Evolutionary conservation across 2,888 invertebrate species (phyloP).

Genomic region (Chesias legatella): DNA sequence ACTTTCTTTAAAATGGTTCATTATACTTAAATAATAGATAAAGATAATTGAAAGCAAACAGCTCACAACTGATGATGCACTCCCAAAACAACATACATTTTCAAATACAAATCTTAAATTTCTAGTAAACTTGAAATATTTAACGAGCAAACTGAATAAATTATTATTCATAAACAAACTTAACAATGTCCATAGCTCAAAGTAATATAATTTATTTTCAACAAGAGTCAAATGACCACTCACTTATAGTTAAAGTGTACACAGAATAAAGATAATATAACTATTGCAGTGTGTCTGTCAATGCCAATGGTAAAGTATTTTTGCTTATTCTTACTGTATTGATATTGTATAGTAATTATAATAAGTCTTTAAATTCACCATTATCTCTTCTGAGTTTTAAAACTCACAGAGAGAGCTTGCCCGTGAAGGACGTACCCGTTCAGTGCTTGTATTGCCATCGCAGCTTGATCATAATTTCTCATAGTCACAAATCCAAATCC

Average conservation of each 20-base stretch:
- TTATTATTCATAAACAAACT: conserved; percentile 80
- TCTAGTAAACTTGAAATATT: conserved; percentile 80
- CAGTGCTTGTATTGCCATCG: conserved; percentile 77
- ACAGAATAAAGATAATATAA: conserved; percentile 50
- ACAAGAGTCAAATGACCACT: conserved; percentile 71
- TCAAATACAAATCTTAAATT: conserved; percentile 75
- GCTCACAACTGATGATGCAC: conserved; percentile 74
- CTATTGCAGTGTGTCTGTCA: conserved; percentile 52
- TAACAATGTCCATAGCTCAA: conserved; percentile 80
- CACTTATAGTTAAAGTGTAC: conserved; percentile 53
- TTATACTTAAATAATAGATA: conserved; percentile 79
- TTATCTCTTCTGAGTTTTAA: conserved; percentile 80
- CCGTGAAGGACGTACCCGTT: conserved; percentile 73
- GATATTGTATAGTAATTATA: conserved; percentile 68
- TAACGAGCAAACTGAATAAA: conserved; percentile 81
- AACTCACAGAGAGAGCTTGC: conserved; percentile 77
- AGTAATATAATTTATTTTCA: conserved; percentile 75
- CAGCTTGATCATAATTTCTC: conserved; percentile 78
- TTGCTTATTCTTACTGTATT: conserved; percentile 76
- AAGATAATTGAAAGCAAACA: conserved; percentile 76
- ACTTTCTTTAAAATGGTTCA: conserved; percentile 75
- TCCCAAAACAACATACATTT: conserved; percentile 74
- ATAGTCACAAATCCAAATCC: conserved; percentile 79
- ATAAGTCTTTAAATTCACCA: conserved; percentile 59
- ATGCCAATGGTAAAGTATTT: conserved; percentile 61